Evolutionary conservation across 2,113 vertebrate species (phyloP).

Genomic region (Puma concolor): DNA sequence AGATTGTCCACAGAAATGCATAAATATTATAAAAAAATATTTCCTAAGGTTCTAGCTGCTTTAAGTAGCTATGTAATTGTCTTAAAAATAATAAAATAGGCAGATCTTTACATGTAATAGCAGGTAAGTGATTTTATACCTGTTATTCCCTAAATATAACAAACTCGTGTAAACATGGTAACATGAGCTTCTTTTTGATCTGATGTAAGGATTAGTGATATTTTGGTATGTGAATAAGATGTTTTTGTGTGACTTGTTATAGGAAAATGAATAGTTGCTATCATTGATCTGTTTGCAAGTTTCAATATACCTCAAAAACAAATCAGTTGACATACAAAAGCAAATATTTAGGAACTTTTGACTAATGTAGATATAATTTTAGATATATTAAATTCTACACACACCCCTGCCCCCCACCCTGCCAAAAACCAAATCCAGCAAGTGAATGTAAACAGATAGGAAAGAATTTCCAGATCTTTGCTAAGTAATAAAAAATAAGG

Average conservation of each 20-base stretch:
- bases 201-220: background rate
- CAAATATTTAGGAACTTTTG: background rate
- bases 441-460: background rate
- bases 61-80: background rate
- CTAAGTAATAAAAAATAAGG: accelerated
- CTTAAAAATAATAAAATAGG: background rate
- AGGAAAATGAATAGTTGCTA: background rate
- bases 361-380: background rate
- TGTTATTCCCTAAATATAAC: background rate
- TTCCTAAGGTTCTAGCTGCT: background rate
- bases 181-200: background rate
- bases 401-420: background rate
- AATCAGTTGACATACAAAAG: background rate
- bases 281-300: background rate
- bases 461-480: too few species aligned
- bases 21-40: background rate
- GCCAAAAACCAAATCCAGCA: background rate
- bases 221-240: background rate
- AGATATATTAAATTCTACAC: background rate
- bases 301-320: background rate
- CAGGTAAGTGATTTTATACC: background rate
- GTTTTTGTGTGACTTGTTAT: background rate
- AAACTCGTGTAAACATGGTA: background rate
- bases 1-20: background rate
- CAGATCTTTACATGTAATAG: too few species aligned